Base-by-base conservation (phyloP, 2,113 vertebrate species). In the Myotis brandtii region DNA sequence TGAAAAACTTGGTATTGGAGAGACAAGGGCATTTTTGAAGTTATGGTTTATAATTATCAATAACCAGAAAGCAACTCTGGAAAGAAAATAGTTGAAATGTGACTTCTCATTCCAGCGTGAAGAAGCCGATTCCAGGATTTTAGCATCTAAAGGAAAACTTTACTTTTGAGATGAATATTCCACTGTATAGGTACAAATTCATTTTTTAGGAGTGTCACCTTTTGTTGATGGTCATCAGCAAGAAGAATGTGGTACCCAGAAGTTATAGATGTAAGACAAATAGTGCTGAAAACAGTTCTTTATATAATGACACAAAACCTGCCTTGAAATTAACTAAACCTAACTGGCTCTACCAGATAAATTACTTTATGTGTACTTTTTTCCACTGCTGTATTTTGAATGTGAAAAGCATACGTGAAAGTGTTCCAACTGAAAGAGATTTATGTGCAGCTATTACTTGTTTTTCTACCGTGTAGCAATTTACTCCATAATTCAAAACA, bases 121-220 rank as follows among this genome's bases (percentile, higher is more conserved):
- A 79, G 88, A 20, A 86, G 69, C 5, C 37, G 32, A 84, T 95
- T 79, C 25, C 77, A 94, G 94, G 37, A 96, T 93, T 91, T 52
- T 54, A 83, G 93, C 14, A 50, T 43, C 95, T 89, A 77, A 91
- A 93, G 52, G 8, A 90, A 84, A 52, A 30, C 34, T 72, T 97
- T 64, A 12, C 30, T 89, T 96, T 95, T 81, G 13, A 90, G 67
- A 5, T 96, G 56, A 95, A 93, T 90, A 79, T 93, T 91, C 76
- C 25, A 76, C 12, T 89, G 84, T 3, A 32, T 93, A 92, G 93
- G 91, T 94, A 91, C 89, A 95, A 70, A 66, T 56, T 83, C 79
- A 30, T n/a, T 77, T 95, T 89, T 93, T 37, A 48, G 62, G 62
- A 75, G 32, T 4, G 16, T 76, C 30, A 43, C 6, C 5, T 46